Evolutionary conservation across 2,113 vertebrate genomes (phyloP), one percentile per base, ranked within the genome.

Genomic region (Cinclus mexicanus): DNA sequence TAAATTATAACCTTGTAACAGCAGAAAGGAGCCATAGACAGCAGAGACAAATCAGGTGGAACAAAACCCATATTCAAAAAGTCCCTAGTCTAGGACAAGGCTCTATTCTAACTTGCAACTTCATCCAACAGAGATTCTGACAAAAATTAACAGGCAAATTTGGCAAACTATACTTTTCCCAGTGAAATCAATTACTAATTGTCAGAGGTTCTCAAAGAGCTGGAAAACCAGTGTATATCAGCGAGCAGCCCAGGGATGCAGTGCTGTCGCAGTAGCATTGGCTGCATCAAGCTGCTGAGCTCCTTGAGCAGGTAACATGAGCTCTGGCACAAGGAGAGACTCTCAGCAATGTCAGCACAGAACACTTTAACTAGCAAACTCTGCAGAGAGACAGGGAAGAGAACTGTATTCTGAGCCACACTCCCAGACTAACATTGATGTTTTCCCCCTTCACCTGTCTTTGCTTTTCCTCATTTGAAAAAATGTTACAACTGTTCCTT

Each of bases 251-350:
- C 12, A 26, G 23, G 6, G 33, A 85, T 89, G 16, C 35, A 82
- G 29, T 24, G 17, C 42, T 61, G 11, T 44, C 0, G 0, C 26
- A 89, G 33, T 26, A 75, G 35, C 35, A 59, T 0, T 50, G 26
- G 33, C n/a, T 44, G 47, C 35, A 70, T 37, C 35, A 71, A 47
- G 25, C 33, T 84, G 46, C 31, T 72, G 44, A 89, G 15, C 16
- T 56, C 22, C 50, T 28, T 14, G 9, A 23, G 28, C 31, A 81
- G 33, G 2, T 46, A 70, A 59, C 2, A 1, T n/a, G 13, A 90
- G 52, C 50, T 42, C 13, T 55, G 68, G 15, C 10, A 59, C 26
- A 52, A 33, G 5, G 24, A 91, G 41, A 89, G 37, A 31, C 31
- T 68, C 41, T 82, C 44, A 87, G 44, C 22, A 74, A 26, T 12